Evolutionary conservation across 2,888 invertebrate genomes (phyloP).

Genomic region (Polydrusus cervinus): DNA sequence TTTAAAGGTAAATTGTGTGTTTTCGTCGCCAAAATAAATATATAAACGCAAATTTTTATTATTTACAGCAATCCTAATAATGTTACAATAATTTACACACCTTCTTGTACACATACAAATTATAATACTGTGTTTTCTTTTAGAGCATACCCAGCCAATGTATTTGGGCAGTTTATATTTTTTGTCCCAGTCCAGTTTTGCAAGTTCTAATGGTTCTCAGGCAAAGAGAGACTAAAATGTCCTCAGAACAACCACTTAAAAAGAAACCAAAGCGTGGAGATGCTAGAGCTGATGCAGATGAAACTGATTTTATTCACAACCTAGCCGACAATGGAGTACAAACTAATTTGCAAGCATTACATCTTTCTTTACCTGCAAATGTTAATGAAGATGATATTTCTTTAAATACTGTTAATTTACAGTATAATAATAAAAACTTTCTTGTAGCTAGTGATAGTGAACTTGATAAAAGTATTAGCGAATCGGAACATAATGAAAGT

Average conservation of each 20-base stretch:
- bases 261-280: constrained; percentile 84
- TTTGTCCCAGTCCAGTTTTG: constrained; percentile 6
- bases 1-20: constrained; percentile 58
- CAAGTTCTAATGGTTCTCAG: constrained; percentile 78
- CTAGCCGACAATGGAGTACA: constrained; percentile 69
- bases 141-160: constrained; percentile 28
- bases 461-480: constrained; percentile 56
- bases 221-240: constrained; percentile 77
- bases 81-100: background rate
- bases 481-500: constrained; percentile 53
- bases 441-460: constrained; percentile 57
- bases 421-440: constrained; percentile 60
- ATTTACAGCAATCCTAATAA: background rate
- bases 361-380: constrained; percentile 64
- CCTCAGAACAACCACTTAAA: constrained; percentile 87
- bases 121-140: constrained; percentile 26
- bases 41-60: background rate
- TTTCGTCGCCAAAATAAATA: constrained; percentile 34
- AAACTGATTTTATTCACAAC: constrained; percentile 74
- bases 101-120: background rate
- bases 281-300: constrained; percentile 75
- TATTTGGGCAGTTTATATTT: constrained; percentile 16
- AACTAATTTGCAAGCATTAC: constrained; percentile 66
- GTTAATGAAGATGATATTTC: constrained; percentile 67
- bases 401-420: constrained; percentile 63